Base-by-base conservation (phyloP, 2,113 vertebrate species). In the Prinia subflava region DNA sequence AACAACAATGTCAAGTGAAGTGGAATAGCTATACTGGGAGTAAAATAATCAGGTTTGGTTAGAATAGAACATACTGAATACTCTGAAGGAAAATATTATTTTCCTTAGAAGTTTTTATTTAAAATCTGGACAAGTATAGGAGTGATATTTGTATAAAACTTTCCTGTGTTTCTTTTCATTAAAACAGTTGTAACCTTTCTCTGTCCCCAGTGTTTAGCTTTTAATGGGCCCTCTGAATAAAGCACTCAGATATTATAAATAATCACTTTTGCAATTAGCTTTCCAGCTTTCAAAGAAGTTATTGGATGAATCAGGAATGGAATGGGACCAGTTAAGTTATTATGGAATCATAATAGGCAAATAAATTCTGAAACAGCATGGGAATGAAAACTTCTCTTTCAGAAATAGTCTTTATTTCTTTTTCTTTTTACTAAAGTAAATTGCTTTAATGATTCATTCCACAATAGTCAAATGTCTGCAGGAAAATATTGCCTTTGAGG, bases 331-430 rank as follows among this genome's bases (percentile, higher is more conserved):
- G 39, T 73, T 90, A 87, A 71, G 64, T n/a, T 94, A 87, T 94
- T 81, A 89, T 41, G 35, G 70, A 87, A 94, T 22, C 9, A 42
- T 83, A 96, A 97, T 47, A 75, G 79, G 83, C 73, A 96, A 95
- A 95, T 95, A 95, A 96, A 97, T 94, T 95, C 92, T 90, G 59
- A 92, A 82, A 74, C 33, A 88, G 35, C 47, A 83, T 83, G 85
- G 83, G 87, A 96, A 88, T 78, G 56, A 92, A 96, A 94, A 71
- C 33, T 33, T 92, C 17, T 67, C 50, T 86, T 92, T 96, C 88
- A 95, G 47, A 95, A 93, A 77, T 13, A 28, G 46, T 14, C 33
- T 93, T 90, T 90, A 63, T 78, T 96, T 97, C 91, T 62, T 67
- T 67, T 81, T 37, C 11, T 49, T 95, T 77, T 94, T 42, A 46